Conservation (phyloP, 2,113 vertebrate genomes). For the Alces alces region DNA sequence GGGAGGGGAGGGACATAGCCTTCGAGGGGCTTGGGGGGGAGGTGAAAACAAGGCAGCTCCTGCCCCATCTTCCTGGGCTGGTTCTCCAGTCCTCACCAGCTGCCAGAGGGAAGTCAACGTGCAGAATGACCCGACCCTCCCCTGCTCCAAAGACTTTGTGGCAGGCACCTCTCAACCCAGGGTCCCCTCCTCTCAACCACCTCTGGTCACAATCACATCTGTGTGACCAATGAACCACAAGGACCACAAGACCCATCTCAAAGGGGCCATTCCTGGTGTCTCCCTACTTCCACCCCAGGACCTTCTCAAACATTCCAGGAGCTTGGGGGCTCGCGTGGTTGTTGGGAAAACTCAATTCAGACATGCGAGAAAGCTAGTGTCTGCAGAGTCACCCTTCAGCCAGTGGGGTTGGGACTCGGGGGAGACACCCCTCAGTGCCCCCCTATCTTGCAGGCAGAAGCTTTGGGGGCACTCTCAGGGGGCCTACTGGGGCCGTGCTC, state of each 20-base stretch:
- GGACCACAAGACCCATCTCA: background rate
- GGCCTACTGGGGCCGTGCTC: too few species aligned
- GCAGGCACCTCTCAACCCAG: background rate
- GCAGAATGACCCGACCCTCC: background rate
- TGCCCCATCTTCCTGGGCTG: background rate
- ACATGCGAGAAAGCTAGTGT: background rate
- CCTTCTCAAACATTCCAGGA: background rate
- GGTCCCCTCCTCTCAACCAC: background rate
- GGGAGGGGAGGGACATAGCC: background rate
- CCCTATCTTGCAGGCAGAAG: background rate
- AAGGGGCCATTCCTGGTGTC: background rate
- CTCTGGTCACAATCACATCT: background rate
- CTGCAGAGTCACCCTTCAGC: background rate
- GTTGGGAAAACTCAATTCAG: background rate
- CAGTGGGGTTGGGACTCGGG: accelerated
- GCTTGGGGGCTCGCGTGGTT: background rate
- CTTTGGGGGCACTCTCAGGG: background rate
- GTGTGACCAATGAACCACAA: background rate
- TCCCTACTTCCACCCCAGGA: background rate
- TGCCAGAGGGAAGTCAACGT: background rate
- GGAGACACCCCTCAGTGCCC: background rate
- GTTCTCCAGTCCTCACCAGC: background rate
- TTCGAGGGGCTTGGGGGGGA: accelerated
- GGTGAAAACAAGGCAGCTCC: background rate
- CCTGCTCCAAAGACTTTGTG: background rate